Percentiles rank a stretch among this genome's conserved stretches.
These are phyloP conservation scores for Rhamnusium bicolor DNA, from an alignment of 2,888 invertebrate species.

Conservation along the genomic window DNA sequence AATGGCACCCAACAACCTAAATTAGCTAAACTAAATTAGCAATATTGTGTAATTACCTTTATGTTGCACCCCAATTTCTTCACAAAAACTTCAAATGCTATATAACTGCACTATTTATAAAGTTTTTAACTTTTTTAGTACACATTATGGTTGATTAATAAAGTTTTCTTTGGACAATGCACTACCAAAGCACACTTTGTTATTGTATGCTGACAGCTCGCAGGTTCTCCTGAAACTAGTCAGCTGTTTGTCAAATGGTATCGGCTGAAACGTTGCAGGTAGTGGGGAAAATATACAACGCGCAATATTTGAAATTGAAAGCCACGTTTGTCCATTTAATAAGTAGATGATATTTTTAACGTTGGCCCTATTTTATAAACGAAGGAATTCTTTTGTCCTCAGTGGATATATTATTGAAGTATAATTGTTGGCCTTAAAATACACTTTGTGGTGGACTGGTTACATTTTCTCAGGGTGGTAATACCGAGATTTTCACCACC, in stretches of 20 bases:
- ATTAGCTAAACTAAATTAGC: slow-evolving; percentile 35
- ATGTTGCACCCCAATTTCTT: slow-evolving; percentile 53
- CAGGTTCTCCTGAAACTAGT: slow-evolving; percentile 60
- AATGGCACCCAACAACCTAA: slow-evolving; percentile 58
- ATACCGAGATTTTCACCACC: too few species aligned
- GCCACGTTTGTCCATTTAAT: background rate
- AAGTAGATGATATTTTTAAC: background rate
- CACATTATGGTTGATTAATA: slow-evolving; percentile 56
- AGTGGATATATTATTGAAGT: too few species aligned
- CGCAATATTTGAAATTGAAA: slow-evolving; percentile 30
- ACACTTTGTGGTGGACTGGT: too few species aligned
- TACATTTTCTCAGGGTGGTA: too few species aligned
- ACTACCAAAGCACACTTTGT: slow-evolving; percentile 47
- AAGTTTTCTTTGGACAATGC: slow-evolving; percentile 56
- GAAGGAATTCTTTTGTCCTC: too few species aligned
- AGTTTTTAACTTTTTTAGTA: slow-evolving; percentile 57
- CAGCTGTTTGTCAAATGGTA: slow-evolving; percentile 64
- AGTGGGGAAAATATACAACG: slow-evolving; percentile 29
- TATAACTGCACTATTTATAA: slow-evolving; percentile 59
- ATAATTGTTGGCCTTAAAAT: too few species aligned
- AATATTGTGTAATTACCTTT: slow-evolving; percentile 52
- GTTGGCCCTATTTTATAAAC: background rate
- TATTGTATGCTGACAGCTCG: slow-evolving; percentile 55
- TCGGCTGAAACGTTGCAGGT: slow-evolving; percentile 34
- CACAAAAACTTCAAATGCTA: slow-evolving; percentile 59